These are phyloP conservation scores for Galaxias olidus DNA, from an alignment of 2,797 vertebrate species.

Conservation along the genomic window DNA sequence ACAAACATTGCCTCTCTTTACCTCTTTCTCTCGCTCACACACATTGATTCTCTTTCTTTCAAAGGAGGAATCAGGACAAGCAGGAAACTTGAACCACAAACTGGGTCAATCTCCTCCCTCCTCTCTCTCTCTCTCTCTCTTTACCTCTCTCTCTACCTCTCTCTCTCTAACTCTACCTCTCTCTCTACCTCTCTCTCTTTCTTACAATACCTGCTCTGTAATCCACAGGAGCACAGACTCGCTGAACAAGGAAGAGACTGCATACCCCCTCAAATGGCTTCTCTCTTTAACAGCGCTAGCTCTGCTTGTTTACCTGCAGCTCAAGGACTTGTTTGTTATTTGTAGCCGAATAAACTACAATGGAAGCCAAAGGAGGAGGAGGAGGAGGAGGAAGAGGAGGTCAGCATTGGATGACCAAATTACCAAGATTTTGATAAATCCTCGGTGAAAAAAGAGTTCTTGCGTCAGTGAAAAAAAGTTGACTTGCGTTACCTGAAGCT, in stretches of 20 bases:
- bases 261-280: neutral
- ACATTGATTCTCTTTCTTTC: too few species aligned
- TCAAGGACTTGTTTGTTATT: neutral
- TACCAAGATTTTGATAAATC: too few species aligned
- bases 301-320: neutral
- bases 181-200: neutral
- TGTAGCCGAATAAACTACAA: too few species aligned
- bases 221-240: slow-evolving; percentile 19
- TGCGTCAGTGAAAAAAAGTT: too few species aligned
- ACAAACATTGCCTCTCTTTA: neutral
- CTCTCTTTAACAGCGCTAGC: neutral
- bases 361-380: neutral
- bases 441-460: too few species aligned
- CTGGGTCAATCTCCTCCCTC: slow-evolving; percentile 58
- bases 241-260: neutral
- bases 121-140: slow-evolving; percentile 7
- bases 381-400: too few species aligned
- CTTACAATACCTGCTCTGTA: slow-evolving; percentile 31
- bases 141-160: too few species aligned
- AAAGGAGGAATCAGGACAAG: slow-evolving; percentile 64
- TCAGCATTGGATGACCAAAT: too few species aligned
- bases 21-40: neutral
- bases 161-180: slow-evolving; percentile 29
- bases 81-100: slow-evolving; percentile 62
- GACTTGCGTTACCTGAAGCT: neutral